Evolutionary conservation across 2,113 vertebrate species (phyloP).

Genomic region (Melanerpes aurifrons): DNA sequence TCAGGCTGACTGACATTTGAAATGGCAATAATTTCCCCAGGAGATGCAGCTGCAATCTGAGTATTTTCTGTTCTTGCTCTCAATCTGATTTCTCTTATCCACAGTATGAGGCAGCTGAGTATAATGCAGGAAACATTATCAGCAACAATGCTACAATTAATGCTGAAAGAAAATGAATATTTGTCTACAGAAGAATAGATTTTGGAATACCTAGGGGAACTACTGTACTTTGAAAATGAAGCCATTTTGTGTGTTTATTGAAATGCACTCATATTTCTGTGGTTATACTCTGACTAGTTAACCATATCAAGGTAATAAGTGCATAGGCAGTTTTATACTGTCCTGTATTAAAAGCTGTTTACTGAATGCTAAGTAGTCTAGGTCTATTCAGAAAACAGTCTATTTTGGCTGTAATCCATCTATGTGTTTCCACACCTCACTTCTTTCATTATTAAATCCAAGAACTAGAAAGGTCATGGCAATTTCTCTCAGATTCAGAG

Average conservation of each 20-base stretch:
- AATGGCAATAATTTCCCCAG: slow-evolving; percentile 75
- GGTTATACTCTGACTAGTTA: slow-evolving; percentile 55
- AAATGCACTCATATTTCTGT: slow-evolving; percentile 45
- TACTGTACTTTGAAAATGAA: slow-evolving; percentile 52
- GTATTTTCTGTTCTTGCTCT: slow-evolving; percentile 50
- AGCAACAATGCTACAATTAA: slow-evolving; percentile 63
- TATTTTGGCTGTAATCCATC: slow-evolving; percentile 35
- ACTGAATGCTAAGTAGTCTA: slow-evolving; percentile 44
- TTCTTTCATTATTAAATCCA: slow-evolving; percentile 31
- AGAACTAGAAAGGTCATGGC: slow-evolving; percentile 38
- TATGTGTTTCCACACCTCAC: slow-evolving; percentile 32
- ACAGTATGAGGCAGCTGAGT: slow-evolving; percentile 55
- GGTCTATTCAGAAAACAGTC: slow-evolving; percentile 35
- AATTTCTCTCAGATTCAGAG: slow-evolving; percentile 15
- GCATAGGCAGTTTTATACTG: slow-evolving; percentile 21
- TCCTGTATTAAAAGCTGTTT: slow-evolving; percentile 49
- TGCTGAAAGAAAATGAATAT: slow-evolving; percentile 57
- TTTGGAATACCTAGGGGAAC: slow-evolving; percentile 55
- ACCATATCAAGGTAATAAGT: slow-evolving; percentile 53
- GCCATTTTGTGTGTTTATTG: slow-evolving; percentile 48
- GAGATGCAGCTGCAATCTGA: slow-evolving; percentile 73
- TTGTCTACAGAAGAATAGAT: slow-evolving; percentile 56
- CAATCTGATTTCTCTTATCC: slow-evolving; percentile 55
- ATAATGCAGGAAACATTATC: slow-evolving; percentile 52
- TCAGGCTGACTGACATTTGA: slow-evolving; percentile 73